phyloP scores from a whole-genome alignment of 2,888 invertebrate genomes.

The Crocallis elinguaria region DNA sequence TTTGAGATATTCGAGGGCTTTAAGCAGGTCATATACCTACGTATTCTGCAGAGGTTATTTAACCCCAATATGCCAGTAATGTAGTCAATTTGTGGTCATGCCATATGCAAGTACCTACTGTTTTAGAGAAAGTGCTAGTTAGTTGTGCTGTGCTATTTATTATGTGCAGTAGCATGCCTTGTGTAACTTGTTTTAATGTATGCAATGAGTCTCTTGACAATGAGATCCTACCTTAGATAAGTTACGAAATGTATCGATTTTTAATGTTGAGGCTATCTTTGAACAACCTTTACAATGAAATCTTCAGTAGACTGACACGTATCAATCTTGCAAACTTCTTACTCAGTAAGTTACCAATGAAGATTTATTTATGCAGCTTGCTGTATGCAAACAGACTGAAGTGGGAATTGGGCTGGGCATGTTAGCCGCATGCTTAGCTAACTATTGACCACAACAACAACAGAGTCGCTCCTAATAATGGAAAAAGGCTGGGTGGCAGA shows the following conservation, averaged over 20 bases:
- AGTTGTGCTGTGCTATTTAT: constrained; percentile 19
- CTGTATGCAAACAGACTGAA: no score
- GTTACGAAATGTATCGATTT: constrained; percentile 24
- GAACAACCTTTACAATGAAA: constrained; percentile 8
- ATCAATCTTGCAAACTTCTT: neutral
- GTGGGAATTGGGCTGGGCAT: no score
- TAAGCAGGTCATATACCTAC: constrained; percentile 2
- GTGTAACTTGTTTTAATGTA: constrained; percentile 13
- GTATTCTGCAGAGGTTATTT: neutral
- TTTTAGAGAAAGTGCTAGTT: constrained; percentile 16
- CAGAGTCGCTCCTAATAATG: no score
- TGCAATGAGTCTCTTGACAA: constrained; percentile 10
- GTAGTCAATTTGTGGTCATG: constrained; percentile 6
- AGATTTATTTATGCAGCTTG: no score
- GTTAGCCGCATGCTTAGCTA: no score
- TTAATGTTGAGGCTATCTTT: constrained; percentile 15
- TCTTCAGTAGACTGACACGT: constrained; percentile 9
- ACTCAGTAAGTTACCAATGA: neutral
- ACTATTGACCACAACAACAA: no score
- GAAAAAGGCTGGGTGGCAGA: no score
- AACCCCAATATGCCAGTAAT: constrained; percentile 8
- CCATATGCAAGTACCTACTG: neutral
- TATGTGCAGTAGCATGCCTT: constrained; percentile 19
- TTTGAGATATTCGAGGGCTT: neutral
- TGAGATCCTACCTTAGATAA: constrained; percentile 17